Percentiles rank a stretch among this genome's conserved stretches.
phyloP scores from a whole-genome alignment of 2,888 invertebrate genomes.

The Macropis europaea region DNA sequence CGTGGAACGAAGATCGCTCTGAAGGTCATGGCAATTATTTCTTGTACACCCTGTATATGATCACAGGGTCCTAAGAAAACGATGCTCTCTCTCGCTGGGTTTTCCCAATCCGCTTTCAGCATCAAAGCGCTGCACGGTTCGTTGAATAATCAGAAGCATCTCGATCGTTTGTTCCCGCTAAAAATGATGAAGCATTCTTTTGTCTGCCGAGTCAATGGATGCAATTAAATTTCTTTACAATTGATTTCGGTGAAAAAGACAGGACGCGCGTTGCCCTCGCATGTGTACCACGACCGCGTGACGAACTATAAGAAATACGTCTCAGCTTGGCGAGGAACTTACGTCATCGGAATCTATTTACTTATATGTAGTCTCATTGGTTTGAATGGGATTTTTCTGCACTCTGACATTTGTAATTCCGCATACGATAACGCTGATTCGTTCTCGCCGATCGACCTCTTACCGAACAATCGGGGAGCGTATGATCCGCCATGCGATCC shows the following conservation, averaged over 20 bases:
- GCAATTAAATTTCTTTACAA: neutral
- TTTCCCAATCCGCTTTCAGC: constrained; percentile 28
- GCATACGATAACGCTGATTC: neutral
- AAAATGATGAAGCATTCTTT: neutral
- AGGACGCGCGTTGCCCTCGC: neutral
- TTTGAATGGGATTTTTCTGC: neutral
- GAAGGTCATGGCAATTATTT: neutral
- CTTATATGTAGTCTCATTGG: neutral
- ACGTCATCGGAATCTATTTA: constrained; percentile 13
- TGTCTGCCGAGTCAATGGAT: neutral
- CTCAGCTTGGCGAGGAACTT: neutral
- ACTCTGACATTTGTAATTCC: neutral
- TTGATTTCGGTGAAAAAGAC: too few species aligned
- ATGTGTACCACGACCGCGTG: too few species aligned
- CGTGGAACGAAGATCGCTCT: neutral
- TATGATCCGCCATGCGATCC: too few species aligned
- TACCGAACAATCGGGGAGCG: too few species aligned
- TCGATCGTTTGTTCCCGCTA: neutral
- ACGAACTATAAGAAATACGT: neutral
- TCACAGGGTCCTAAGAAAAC: neutral
- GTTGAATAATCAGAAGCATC: neutral
- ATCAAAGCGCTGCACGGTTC: neutral
- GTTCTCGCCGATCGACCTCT: neutral
- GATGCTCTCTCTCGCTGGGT: constrained; percentile 14
- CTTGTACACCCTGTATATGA: too few species aligned